phyloP scores from a whole-genome alignment of 2,797 vertebrate species.

The Anas capensis region DNA sequence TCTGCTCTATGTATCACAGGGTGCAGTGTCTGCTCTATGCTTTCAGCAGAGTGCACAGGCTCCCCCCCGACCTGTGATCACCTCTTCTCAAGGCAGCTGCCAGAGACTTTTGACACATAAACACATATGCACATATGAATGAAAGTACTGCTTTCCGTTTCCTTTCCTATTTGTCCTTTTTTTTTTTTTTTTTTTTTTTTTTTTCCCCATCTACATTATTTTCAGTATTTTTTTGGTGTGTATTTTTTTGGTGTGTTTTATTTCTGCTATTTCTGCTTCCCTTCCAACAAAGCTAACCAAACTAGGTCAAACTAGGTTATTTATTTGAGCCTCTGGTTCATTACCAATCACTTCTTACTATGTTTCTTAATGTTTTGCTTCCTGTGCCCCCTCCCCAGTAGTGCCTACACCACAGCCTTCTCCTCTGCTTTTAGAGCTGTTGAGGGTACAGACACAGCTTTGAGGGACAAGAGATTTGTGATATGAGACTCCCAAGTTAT shows the following conservation, averaged over 20 bases:
- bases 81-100: neutral
- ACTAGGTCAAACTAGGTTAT: neutral
- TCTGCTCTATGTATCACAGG: neutral
- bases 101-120: neutral
- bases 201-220: neutral
- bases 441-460: neutral
- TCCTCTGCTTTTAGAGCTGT: neutral
- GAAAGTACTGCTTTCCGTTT: neutral
- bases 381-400: neutral
- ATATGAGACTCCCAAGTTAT: neutral
- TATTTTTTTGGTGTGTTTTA: rapidly evolving
- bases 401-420: neutral
- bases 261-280: rapidly evolving
- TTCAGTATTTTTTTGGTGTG: neutral
- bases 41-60: neutral
- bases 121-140: neutral
- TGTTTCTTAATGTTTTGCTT: neutral
- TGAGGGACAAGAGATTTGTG: neutral
- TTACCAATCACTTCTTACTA: neutral
- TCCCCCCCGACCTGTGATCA: neutral
- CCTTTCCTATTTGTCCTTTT: neutral
- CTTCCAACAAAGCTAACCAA: neutral
- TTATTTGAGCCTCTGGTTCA: neutral
- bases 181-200: neutral
- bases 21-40: neutral